These are phyloP conservation scores for Mizuhopecten yessoensis DNA, from an alignment of 1,140 invertebrate genomes.

Conservation along the genomic window DNA sequence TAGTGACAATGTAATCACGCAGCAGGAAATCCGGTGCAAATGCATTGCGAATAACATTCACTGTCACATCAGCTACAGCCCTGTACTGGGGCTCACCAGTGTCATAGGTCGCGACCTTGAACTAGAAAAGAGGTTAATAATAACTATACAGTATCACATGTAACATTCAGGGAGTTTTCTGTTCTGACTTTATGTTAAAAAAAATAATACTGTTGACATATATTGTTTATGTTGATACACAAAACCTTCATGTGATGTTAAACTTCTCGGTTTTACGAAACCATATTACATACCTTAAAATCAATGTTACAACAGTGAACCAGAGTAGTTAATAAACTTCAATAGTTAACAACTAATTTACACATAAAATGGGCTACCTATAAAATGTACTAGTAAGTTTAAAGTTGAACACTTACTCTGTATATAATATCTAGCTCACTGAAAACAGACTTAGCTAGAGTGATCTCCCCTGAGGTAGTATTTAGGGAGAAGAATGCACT, in stretches of 20 bases:
- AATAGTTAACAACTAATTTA: not conserved
- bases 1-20: slow-evolving; percentile 55
- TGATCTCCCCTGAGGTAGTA: slow-evolving; percentile 92
- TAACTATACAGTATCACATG: not conserved
- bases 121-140: slow-evolving; percentile 61
- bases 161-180: too few relatives aligned
- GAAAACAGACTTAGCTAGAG: slow-evolving; percentile 90
- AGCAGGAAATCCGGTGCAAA: slow-evolving; percentile 62
- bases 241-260: too few relatives aligned
- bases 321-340: too few relatives aligned
- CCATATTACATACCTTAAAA: too few relatives aligned
- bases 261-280: too few relatives aligned
- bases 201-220: too few relatives aligned
- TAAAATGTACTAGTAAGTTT: not conserved
- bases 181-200: too few relatives aligned
- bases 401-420: slow-evolving; percentile 59
- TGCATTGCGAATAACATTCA: slow-evolving; percentile 66
- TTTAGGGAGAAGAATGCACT: slow-evolving; percentile 90
- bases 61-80: slow-evolving; percentile 60
- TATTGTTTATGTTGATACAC: too few relatives aligned
- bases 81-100: slow-evolving; percentile 63
- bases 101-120: slow-evolving; percentile 71
- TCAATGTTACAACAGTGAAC: too few relatives aligned
- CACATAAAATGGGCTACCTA: too few relatives aligned
- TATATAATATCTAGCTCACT: slow-evolving; percentile 86